These are phyloP conservation scores for Gymnosoma rotundatum DNA, from an alignment of 2,888 invertebrate species.

Conservation along the genomic window DNA sequence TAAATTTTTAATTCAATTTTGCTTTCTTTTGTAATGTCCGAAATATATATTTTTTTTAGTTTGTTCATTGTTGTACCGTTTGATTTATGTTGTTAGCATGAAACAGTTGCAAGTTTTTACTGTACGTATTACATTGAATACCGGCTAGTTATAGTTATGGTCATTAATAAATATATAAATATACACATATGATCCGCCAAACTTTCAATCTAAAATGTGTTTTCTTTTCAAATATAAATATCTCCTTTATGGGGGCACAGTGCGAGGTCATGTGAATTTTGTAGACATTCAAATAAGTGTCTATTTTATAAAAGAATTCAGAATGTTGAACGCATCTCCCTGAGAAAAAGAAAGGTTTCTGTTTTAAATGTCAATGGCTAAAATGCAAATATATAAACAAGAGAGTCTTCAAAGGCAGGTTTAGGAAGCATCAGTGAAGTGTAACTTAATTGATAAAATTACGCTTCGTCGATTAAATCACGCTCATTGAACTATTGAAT, in stretches of 20 bases:
- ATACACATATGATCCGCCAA: conserved; percentile 44
- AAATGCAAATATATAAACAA: too few relatives aligned
- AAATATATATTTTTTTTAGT: conserved; percentile 21
- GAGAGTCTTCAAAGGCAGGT: too few relatives aligned
- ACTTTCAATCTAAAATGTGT: conserved; percentile 23
- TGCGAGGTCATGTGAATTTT: conserved; percentile 58
- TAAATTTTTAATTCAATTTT: conserved; percentile 31
- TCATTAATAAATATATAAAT: conserved; percentile 15
- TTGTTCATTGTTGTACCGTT: conserved; percentile 55
- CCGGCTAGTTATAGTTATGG: conserved; percentile 20
- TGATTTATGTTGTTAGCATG: conserved; percentile 64
- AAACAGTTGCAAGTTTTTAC: conserved; percentile 42
- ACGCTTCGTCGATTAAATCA: too few relatives aligned
- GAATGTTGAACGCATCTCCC: neutral
- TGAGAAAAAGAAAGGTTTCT: neutral
- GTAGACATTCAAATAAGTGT: conserved; percentile 6
- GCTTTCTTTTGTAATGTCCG: conserved; percentile 10
- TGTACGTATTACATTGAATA: conserved; percentile 14
- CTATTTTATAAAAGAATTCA: neutral
- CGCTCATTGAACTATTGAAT: too few relatives aligned
- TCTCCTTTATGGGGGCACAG: neutral
- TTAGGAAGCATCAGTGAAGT: too few relatives aligned
- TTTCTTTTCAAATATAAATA: neutral
- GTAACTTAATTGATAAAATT: too few relatives aligned
- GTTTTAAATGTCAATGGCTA: too few relatives aligned